Base-by-base conservation (phyloP, 2,888 invertebrate species). In the Nycteola revayana region DNA sequence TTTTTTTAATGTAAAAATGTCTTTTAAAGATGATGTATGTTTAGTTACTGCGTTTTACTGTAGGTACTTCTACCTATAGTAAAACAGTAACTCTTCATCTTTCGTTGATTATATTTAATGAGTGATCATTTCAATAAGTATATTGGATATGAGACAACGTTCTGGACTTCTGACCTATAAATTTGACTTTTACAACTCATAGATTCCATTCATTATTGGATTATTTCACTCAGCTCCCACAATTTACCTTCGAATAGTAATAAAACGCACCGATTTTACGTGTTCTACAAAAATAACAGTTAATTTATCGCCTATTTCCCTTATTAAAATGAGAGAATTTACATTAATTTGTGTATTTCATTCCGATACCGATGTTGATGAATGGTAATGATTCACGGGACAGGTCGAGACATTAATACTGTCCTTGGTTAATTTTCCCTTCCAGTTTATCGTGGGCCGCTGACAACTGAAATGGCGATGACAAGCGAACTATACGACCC, bases 391-490 rank as follows among this genome's bases (percentile, higher is more conserved):
- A 58, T 52, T 68, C 65, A 65, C 54, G 35, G 45, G 32, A 43
- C 51, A 42, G 43, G 49, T 47, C 47, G 37, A 43, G 64, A 66
- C 66, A 63, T 66, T 63, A 68, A 75, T 59, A 63, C 53, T 52
- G 60, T 61, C 68, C 62, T 67, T 60, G 58, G 56, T 61, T 60
- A 56, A 58, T 61, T 65, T 68, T 60, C 53, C 48, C 14, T 14
- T 3, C 60, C 63, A 62, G 49, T 70, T 73, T 67, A 70, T 72
- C 60, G 63, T 49, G 40, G 53, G 28, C 50, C 58, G 75, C 46
- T 67, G 73, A 73, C 75, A 68, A 49, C 47, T 58, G 48, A 60
- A 66, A 77, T 61, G 69, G 74, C 66, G 74, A 47, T 50, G 70
- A 72, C 66, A 68, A 53, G 40, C 46, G 36, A 44, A 52, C 62